Evolutionary conservation across 2,888 invertebrate genomes (phyloP), one percentile per base, ranked within the genome.

Genomic region (Leptinotarsa tumamoca): DNA sequence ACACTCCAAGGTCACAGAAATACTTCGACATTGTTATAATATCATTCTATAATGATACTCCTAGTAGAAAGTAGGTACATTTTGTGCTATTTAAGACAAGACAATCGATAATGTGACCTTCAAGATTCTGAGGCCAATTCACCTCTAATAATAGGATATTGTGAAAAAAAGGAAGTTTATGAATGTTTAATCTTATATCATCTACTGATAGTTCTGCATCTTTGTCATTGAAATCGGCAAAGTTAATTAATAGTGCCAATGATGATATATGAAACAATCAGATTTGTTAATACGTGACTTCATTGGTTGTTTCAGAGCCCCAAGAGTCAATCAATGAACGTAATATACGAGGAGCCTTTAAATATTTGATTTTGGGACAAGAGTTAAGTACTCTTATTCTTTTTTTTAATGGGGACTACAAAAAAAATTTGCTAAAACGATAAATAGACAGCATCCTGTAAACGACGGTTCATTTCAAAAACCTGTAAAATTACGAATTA

Each of bases 121-220:
- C 77, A 67, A 67, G 73, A 74, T 73, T 58, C 27, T 77, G 74
- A 77, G 75, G 79, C 74, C 79, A 69, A 75, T 75, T 73, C 67
- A 54, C 51, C 63, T 73, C 76, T 66, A 79, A 79, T 71, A 75
- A 68, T 79, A 75, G 77, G 79, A 79, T 77, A 72, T 52, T 79
- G 77, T 77, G 70, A 72, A 73, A 79, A 43, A 77, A 56, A 75
- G 77, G 79, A 79, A 76, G 75, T 74, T n/a, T 70, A 69, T 69
- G 73, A 75, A 72, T 73, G 58, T 70, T 67, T 74, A 72, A 74
- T 75, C 71, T 78, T 67, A 68, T 75, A 67, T 70, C 71, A 78
- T 78, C 73, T 78, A 71, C 49, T 72, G 50, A 43, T 63, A 63
- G 71, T 71, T 75, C 43, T 52, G 54, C 54, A 27, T 23, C 63